phyloP scores from a whole-genome alignment of 2,797 vertebrate species.

The Chiroxiphia lanceolata region DNA sequence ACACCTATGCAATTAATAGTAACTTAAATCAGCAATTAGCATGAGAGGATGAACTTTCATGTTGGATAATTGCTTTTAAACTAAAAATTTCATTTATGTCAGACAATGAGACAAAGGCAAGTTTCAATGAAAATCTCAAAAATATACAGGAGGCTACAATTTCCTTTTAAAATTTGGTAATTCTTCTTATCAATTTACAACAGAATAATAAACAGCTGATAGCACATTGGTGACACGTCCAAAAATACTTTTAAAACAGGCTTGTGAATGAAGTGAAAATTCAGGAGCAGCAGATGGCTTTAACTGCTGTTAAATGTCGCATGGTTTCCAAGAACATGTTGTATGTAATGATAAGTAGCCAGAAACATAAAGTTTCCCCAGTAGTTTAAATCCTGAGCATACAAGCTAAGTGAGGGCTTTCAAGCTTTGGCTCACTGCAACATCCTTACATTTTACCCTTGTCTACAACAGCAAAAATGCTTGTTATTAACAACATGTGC shows the following conservation, averaged over 20 bases:
- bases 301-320: slow-evolving; percentile 67
- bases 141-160: neutral
- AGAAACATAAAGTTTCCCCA: slow-evolving; percentile 39
- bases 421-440: neutral
- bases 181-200: neutral
- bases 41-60: neutral
- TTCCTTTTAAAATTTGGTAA: neutral
- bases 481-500: neutral
- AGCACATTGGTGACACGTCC: neutral
- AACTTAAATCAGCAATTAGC: neutral
- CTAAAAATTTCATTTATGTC: neutral
- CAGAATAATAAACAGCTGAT: slow-evolving; percentile 28
- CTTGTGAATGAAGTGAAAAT: slow-evolving; percentile 58
- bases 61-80: neutral
- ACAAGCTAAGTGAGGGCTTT: neutral
- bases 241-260: slow-evolving; percentile 52
- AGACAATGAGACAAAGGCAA: neutral
- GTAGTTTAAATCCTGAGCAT: slow-evolving; percentile 22
- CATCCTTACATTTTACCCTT: neutral
- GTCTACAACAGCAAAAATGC: neutral
- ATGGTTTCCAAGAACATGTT: slow-evolving; percentile 75
- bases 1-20: neutral
- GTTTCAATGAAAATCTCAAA: neutral
- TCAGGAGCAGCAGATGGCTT: slow-evolving; percentile 70
- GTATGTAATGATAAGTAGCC: slow-evolving; percentile 59